Evolutionary conservation across 2,888 invertebrate genomes (phyloP).

Genomic region (Liodrosophila aerea): DNA sequence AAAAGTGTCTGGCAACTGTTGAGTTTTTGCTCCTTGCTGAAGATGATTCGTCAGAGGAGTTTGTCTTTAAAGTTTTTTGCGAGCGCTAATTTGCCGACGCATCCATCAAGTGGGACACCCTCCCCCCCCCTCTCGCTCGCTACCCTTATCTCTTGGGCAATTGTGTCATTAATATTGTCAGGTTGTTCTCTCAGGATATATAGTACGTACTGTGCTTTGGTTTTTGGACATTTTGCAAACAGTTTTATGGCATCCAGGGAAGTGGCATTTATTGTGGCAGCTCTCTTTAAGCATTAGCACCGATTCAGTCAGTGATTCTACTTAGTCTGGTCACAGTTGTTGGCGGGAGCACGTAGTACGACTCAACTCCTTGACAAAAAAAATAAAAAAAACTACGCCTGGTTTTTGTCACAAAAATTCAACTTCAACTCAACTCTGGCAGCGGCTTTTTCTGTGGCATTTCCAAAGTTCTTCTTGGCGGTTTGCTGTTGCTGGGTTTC

Average conservation of each 20-base stretch:
- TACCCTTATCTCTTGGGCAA: conserved; percentile 13
- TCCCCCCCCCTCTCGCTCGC: conserved; percentile 8
- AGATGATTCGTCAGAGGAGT: conserved; percentile 18
- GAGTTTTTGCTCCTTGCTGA: conserved; percentile 56
- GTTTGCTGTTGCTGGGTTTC: conserved; percentile 63
- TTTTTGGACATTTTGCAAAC: conserved; percentile 11
- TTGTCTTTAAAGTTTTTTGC: conserved; percentile 46
- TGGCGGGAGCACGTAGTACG: conserved; percentile 17
- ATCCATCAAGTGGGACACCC: conserved; percentile 59
- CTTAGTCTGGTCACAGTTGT: conserved; percentile 22
- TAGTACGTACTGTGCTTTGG: too few species aligned
- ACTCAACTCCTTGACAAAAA: conserved; percentile 29
- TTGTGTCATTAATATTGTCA: conserved; percentile 58
- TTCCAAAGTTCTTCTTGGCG: conserved; percentile 29
- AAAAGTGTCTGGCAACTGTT: conserved; percentile 70
- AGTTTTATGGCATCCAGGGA: conserved; percentile 36
- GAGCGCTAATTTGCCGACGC: conserved; percentile 73
- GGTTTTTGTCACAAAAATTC: conserved; percentile 34
- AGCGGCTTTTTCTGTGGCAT: conserved; percentile 40
- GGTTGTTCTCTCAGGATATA: conserved; percentile 20
- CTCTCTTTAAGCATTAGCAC: conserved; percentile 37
- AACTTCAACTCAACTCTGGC: conserved; percentile 15
- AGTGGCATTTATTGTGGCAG: conserved; percentile 47
- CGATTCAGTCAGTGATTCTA: conserved; percentile 12
- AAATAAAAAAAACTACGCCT: conserved; percentile 39